A percentile compares a stretch with the other conserved stretches of the same genome.
phyloP scores from a whole-genome alignment of 2,888 invertebrate species.

The Sminthurides aquaticus region DNA sequence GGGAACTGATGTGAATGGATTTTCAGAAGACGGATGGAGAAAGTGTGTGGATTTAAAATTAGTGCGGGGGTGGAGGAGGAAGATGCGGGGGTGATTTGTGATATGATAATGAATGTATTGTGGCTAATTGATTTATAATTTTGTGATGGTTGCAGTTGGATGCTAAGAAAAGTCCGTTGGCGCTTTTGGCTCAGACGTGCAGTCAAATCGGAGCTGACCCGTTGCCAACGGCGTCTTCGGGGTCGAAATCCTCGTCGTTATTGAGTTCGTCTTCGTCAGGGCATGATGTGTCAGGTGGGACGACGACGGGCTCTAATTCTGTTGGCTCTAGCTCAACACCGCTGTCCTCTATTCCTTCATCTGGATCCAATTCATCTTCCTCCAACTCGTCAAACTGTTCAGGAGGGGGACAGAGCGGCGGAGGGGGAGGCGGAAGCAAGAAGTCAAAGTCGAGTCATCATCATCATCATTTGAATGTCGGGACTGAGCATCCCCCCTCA shows the following conservation, averaged over 20 bases:
- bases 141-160: conserved; percentile 96
- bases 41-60: too few species aligned
- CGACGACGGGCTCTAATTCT: neutral
- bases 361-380: neutral
- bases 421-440: conserved; percentile 1
- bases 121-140: too few species aligned
- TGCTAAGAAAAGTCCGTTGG: conserved; percentile 93
- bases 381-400: conserved; percentile 10
- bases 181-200: conserved; percentile 91
- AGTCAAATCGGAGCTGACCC: conserved; percentile 91
- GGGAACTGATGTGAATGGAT: too few species aligned
- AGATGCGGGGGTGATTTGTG: too few species aligned
- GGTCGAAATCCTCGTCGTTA: conserved; percentile 24
- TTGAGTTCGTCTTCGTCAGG: conserved; percentile 12
- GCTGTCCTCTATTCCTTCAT: conserved; percentile 5
- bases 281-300: conserved; percentile 13
- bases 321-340: conserved; percentile 13
- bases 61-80: too few species aligned
- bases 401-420: too few species aligned
- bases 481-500: conserved; percentile 13
- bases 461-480: conserved; percentile 19
- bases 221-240: conserved; percentile 51
- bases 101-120: too few species aligned
- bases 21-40: too few species aligned
- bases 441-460: conserved; percentile 19